Base-by-base conservation (phyloP, 2,888 invertebrate genomes). In the Psococerastis gibbosa region DNA sequence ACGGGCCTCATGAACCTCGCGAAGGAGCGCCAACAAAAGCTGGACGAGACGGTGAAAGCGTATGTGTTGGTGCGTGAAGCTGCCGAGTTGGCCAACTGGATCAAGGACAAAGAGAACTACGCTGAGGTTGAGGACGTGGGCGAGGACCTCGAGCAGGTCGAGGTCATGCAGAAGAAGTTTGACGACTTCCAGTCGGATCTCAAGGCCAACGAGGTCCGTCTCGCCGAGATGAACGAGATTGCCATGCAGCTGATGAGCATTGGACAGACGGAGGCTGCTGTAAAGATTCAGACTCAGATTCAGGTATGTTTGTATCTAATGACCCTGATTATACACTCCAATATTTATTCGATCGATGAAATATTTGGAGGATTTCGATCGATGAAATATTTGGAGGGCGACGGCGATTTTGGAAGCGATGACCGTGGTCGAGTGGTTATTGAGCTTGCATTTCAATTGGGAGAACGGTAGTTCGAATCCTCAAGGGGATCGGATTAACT, bases 191-290 rank as follows among this genome's bases (percentile, higher is more conserved):
- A 91, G 63, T 85, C 89, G 53, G 95, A 95, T 58, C 66, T 98
- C 55, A 91, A 91, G 57, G 92, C 95, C 3, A 95, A 95, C 63
- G 95, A 98, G 63, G 92, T 94, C 35, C 82, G 97, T 43, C 71
- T 98, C 53, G 92, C 94, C 17, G 95, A 98, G 66, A 91, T 99
- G 89, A 98, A 98, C 67, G 92, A 94, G 66, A 95, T 98, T 57
- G 97, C 97, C 22, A 89, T 95, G 59, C 89, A 91, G 57, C 70
- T 97, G 45, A 91, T 94, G 66, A 91, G 89, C 41, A 75, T 98
- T 33, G 94, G 94, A 0, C 95, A 98, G 63, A 97, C 97, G 0
- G 98, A 98, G 64, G 97, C 98, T 2, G 97, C 98, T 6, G 71
- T 95, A 41, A 95, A 97, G 64, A 98, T 98, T 57, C 87, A 92